Evolutionary conservation across 1,140 invertebrate genomes (phyloP).

Genomic region (Tigriopus japonicus): DNA sequence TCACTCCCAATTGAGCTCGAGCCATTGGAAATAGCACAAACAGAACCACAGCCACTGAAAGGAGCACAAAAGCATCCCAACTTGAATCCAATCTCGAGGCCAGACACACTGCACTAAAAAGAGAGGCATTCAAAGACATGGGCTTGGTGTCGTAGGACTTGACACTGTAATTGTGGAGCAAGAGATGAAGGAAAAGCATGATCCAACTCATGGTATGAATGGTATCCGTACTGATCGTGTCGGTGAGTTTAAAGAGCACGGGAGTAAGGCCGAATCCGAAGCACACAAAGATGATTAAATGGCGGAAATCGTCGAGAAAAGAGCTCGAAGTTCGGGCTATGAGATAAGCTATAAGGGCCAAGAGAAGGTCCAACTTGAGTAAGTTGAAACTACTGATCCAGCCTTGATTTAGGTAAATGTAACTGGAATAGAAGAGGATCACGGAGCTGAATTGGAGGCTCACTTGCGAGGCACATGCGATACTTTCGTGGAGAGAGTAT

Average conservation of each 20-base stretch:
- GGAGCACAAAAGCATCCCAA: slow-evolving; percentile 64
- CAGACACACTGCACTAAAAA: slow-evolving; percentile 81
- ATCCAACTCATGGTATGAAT: slow-evolving; percentile 76
- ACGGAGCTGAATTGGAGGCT: not conserved
- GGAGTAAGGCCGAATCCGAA: slow-evolving; percentile 72
- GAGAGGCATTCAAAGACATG: slow-evolving; percentile 62
- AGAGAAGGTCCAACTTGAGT: not conserved
- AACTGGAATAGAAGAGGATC: not conserved
- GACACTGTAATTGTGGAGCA: slow-evolving; percentile 78
- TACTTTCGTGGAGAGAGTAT: not conserved
- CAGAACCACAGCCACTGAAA: slow-evolving; percentile 60
- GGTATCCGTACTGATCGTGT: slow-evolving; percentile 88
- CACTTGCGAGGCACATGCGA: not conserved
- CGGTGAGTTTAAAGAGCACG: slow-evolving; percentile 78
- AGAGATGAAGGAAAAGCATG: slow-evolving; percentile 67
- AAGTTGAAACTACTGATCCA: not conserved
- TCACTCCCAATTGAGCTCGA: slow-evolving; percentile 24
- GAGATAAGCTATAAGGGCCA: not conserved
- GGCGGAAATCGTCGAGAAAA: not conserved
- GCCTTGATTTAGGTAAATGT: not conserved
- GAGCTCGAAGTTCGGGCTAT: not conserved
- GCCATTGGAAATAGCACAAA: slow-evolving; percentile 74
- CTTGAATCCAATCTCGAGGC: slow-evolving; percentile 67
- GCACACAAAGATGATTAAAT: slow-evolving; percentile 43
- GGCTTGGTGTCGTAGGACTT: slow-evolving; percentile 46